These are phyloP conservation scores for Karalla daura DNA, from an alignment of 2,797 vertebrate species.

Conservation along the genomic window DNA sequence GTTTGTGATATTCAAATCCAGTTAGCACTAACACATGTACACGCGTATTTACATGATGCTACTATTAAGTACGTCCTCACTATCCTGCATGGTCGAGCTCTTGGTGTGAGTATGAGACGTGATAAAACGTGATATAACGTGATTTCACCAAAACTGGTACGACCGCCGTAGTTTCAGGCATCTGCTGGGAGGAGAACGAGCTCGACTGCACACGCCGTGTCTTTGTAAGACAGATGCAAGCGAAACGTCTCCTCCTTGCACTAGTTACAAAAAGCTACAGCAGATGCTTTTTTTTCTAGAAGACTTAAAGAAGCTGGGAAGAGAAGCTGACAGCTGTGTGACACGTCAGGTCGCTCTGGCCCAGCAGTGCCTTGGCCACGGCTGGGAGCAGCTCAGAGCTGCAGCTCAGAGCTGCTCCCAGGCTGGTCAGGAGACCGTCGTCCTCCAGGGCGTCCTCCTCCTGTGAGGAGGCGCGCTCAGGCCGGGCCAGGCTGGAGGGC, in stretches of 20 bases:
- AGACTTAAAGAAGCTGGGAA: constrained; percentile 22
- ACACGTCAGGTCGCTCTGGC: constrained; percentile 70
- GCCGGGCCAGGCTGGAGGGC: constrained; percentile 75
- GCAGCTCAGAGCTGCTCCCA: constrained; percentile 56
- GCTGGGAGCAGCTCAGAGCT: constrained; percentile 74
- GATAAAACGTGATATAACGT: constrained; percentile 76
- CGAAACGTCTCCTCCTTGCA: constrained; percentile 44
- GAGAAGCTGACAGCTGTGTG: constrained; percentile 66
- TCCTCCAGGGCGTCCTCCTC: too few species aligned
- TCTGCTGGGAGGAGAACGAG: constrained; percentile 85
- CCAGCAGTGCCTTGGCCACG: constrained; percentile 86
- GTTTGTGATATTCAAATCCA: constrained; percentile 71
- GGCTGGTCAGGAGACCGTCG: too few species aligned
- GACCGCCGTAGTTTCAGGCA: constrained; percentile 77
- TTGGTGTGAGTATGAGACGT: constrained; percentile 55
- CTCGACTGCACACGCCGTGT: constrained; percentile 82
- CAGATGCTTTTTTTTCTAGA: constrained; percentile 50
- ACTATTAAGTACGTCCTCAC: constrained; percentile 49
- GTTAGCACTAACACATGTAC: constrained; percentile 50
- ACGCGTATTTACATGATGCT: constrained; percentile 26
- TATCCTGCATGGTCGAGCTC: constrained; percentile 77
- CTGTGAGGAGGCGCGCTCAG: constrained; percentile 61
- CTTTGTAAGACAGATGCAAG: constrained; percentile 84
- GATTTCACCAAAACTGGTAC: constrained; percentile 95
- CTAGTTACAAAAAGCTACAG: constrained; percentile 62